phyloP scores from a whole-genome alignment of 2,797 vertebrate species.

The Sphaeramia orbicularis region DNA sequence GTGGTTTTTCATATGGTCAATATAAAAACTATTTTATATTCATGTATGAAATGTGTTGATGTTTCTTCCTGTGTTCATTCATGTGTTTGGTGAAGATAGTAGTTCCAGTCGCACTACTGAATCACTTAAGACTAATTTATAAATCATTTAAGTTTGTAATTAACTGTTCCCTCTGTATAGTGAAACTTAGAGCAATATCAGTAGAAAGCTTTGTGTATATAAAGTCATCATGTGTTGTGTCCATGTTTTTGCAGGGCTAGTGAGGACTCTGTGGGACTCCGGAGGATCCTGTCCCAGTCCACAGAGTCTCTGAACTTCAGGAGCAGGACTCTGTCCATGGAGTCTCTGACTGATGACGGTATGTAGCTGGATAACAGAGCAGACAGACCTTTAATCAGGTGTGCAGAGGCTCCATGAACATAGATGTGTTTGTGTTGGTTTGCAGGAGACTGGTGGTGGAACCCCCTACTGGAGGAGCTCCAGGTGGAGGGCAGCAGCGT shows the following conservation, averaged over 20 bases:
- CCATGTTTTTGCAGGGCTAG: conserved; percentile 64
- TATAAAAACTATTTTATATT: no score
- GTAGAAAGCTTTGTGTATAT: no score
- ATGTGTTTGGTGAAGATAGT: no score
- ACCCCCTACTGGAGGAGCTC: conserved; percentile 91
- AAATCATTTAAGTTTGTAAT: no score
- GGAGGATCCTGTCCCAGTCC: conserved; percentile 94
- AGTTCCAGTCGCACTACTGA: no score
- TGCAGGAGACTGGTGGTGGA: conserved; percentile 90
- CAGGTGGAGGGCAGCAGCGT: conserved; percentile 90
- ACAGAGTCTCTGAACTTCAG: conserved; percentile 94
- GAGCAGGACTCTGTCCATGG: conserved; percentile 92
- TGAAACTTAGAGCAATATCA: no score
- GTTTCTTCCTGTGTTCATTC: no score
- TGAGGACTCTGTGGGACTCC: conserved; percentile 90
- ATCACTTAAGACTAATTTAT: no score
- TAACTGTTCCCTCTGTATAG: no score
- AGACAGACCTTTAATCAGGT: not conserved
- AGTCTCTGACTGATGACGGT: conserved; percentile 95
- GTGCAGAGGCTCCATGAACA: no score
- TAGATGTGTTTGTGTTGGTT: not conserved
- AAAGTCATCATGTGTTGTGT: not conserved
- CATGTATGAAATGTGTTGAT: no score
- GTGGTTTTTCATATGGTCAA: no score
- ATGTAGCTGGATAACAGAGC: not conserved